phyloP scores from a whole-genome alignment of 1,140 invertebrate genomes.

The Dreissena polymorpha region DNA sequence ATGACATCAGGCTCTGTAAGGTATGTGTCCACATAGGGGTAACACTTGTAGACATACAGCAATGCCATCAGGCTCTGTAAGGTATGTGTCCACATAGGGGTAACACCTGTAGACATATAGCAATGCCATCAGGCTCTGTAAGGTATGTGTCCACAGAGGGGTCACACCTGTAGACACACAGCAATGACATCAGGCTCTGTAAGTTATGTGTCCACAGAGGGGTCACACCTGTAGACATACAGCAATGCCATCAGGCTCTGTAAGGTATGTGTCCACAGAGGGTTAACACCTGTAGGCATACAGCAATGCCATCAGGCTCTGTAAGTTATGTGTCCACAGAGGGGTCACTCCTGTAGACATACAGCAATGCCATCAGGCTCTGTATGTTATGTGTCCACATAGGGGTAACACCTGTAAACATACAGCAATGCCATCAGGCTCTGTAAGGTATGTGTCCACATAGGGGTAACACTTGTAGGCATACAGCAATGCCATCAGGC shows the following conservation, averaged over 20 bases:
- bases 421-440: slow-evolving; percentile 93
- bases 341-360: slow-evolving; percentile 83
- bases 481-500: slow-evolving; percentile 92
- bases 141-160: slow-evolving; percentile 80
- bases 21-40: slow-evolving; percentile 73
- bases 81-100: slow-evolving; percentile 75
- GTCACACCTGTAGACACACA: slow-evolving; percentile 86
- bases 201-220: slow-evolving; percentile 82
- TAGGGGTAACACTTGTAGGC: slow-evolving; percentile 81
- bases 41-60: slow-evolving; percentile 87
- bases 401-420: slow-evolving; percentile 77
- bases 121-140: slow-evolving; percentile 94
- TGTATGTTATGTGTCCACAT: slow-evolving; percentile 85
- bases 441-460: slow-evolving; percentile 85
- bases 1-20: slow-evolving; percentile 94
- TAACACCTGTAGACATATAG: slow-evolving; percentile 87
- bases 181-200: slow-evolving; percentile 93
- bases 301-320: slow-evolving; percentile 93
- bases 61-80: slow-evolving; percentile 95
- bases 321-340: slow-evolving; percentile 83
- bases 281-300: slow-evolving; percentile 84
- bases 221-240: slow-evolving; percentile 85
- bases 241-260: slow-evolving; percentile 94
- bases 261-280: slow-evolving; percentile 82
- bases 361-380: slow-evolving; percentile 92